These are phyloP conservation scores for Coenonympha arcania DNA, from an alignment of 2,888 invertebrate genomes.

Conservation along the genomic window DNA sequence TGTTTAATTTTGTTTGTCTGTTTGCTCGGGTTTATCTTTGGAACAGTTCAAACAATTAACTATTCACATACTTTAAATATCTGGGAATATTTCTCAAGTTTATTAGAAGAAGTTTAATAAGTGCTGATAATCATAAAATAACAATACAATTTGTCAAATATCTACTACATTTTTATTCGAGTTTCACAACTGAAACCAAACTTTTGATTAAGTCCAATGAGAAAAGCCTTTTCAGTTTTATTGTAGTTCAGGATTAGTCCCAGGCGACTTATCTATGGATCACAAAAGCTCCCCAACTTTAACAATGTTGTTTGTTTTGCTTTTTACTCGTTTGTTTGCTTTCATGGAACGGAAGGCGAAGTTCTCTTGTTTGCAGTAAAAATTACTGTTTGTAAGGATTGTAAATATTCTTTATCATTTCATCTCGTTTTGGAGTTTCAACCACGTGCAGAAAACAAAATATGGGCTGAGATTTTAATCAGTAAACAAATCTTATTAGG, in stretches of 20 bases:
- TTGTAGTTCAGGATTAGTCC: constrained; percentile 2
- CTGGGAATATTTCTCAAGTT: too few species aligned
- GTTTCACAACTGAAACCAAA: neutral
- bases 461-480: too few species aligned
- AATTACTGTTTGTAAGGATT: neutral
- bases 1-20: too few species aligned
- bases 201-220: neutral
- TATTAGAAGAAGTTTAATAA: too few species aligned
- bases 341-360: neutral
- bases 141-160: too few species aligned
- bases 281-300: neutral
- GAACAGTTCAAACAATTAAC: too few species aligned
- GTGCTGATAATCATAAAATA: too few species aligned
- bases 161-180: neutral
- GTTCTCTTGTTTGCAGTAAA: neutral
- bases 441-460: too few species aligned
- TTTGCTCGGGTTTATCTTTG: too few species aligned
- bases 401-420: neutral
- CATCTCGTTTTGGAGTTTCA: too few species aligned
- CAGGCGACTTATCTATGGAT: neutral
- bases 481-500: too few species aligned
- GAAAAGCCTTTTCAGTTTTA: neutral
- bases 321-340: neutral
- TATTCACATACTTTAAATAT: too few species aligned
- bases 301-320: neutral